Base-by-base conservation (phyloP, 2,888 invertebrate genomes). In the Bombylius discolor region DNA sequence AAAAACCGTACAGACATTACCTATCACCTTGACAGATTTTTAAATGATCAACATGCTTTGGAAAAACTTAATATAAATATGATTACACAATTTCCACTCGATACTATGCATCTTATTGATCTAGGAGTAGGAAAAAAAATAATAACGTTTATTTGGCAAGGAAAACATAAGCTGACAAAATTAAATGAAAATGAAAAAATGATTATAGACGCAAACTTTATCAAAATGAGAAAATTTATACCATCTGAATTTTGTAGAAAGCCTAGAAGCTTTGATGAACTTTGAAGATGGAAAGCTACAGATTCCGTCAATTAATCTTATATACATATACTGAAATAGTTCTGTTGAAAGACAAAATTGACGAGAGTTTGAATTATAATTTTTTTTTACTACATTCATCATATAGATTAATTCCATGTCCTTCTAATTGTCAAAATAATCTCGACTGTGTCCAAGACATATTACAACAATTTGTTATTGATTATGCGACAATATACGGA, bases 51-150 rank as follows among this genome's bases (percentile, higher is more conserved):
- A 5, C 32, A 54, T 36, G 13, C 33, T n/a, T 46, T 59, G 13
- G 57, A 57, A 47, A n/a, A 23, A 31, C 46, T 55, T 5, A n/a
- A 34, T 14, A 47, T 54, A 3, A n/a, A 12, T 4, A 58, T 58
- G 59, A 23, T 59, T 4, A 48, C 44, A 5, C 54, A 59, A 13
- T 59, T 58, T 49, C 57, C 59, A 39, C 39, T 57, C 12, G 57
- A 57, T 39, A 42, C 47, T 4, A 58, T 60, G 58, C 57, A 58
- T 47, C 12, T 54, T 14, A 53, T 60, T 33, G 57, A 56, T 47
- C 48, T 60, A 32, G 60, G 60, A 12, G 57, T 60, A 4, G 32
- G 32, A 1, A 57, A 57, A 57, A 58, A 54, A 42, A 44, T 54
- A 31, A 4, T 58, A 4, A 47, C 46, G 8, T 39, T 3, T 13